phyloP scores from a whole-genome alignment of 2,797 vertebrate species.

The Orestias chungarensis region DNA sequence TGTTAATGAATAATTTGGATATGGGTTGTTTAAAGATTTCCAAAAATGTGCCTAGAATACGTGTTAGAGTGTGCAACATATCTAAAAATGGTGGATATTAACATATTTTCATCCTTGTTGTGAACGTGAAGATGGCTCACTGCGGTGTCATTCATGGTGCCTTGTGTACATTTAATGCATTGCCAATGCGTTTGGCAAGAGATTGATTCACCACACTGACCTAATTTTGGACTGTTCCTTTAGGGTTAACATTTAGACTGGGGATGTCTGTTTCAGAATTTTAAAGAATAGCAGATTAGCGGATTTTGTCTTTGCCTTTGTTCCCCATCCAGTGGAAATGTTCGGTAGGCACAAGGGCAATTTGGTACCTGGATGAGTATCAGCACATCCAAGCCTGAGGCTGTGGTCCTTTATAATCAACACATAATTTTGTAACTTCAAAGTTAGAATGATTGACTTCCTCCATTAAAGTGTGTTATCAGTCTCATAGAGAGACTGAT shows the following conservation, averaged over 20 bases:
- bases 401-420: background rate
- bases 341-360: background rate
- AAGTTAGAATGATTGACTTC: background rate
- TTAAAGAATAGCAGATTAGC: background rate
- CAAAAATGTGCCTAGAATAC: too few relatives aligned
- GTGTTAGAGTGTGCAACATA: background rate
- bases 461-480: background rate
- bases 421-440: background rate
- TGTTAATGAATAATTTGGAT: background rate
- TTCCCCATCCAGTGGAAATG: background rate
- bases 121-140: background rate
- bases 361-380: background rate
- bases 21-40: background rate
- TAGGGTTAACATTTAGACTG: background rate
- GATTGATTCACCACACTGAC: background rate
- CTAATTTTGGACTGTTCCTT: background rate
- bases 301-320: background rate
- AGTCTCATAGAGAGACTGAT: background rate
- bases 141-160: too few relatives aligned
- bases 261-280: background rate
- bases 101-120: background rate
- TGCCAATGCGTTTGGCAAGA: background rate
- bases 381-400: background rate
- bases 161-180: too few relatives aligned
- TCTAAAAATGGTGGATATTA: background rate